A percentile compares a stretch with the other conserved stretches of the same genome.
Evolutionary conservation across 2,113 vertebrate species (phyloP).

Genomic region (Otis tarda): DNA sequence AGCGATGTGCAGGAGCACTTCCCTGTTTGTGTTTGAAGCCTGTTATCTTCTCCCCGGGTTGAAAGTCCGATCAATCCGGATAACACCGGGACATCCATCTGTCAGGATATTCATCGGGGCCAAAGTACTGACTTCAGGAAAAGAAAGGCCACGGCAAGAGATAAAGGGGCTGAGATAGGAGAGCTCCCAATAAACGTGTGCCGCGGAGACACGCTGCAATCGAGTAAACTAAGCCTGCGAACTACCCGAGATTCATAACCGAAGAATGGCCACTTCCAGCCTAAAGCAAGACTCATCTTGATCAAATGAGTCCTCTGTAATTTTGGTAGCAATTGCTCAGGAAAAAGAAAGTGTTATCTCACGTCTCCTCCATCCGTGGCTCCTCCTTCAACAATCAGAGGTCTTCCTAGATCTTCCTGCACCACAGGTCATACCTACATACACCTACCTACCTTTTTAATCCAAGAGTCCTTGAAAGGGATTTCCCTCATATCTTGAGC

Average conservation of each 20-base stretch:
- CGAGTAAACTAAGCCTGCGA: not conserved
- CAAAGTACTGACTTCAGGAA: not conserved
- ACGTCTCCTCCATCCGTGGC: not conserved
- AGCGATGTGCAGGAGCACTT: fast-evolving
- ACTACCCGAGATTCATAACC: not conserved
- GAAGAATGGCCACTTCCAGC: not conserved
- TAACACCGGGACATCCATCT: not conserved
- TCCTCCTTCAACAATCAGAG: fast-evolving
- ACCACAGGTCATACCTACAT: no score
- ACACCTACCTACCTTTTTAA: not conserved
- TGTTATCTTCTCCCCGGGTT: not conserved
- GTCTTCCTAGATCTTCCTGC: not conserved
- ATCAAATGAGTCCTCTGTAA: not conserved
- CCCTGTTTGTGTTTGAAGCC: not conserved
- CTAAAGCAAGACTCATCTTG: not conserved
- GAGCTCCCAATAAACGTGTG: fast-evolving
- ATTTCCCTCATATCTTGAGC: not conserved
- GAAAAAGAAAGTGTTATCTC: not conserved
- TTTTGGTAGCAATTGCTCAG: not conserved
- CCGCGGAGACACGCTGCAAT: not conserved
- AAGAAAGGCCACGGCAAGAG: not conserved
- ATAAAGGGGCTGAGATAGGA: not conserved
- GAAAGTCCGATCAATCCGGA: not conserved
- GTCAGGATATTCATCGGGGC: not conserved
- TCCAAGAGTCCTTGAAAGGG: no score